Conservation (phyloP, 1,140 invertebrate genomes). For the Harlomillsia oculata region DNA sequence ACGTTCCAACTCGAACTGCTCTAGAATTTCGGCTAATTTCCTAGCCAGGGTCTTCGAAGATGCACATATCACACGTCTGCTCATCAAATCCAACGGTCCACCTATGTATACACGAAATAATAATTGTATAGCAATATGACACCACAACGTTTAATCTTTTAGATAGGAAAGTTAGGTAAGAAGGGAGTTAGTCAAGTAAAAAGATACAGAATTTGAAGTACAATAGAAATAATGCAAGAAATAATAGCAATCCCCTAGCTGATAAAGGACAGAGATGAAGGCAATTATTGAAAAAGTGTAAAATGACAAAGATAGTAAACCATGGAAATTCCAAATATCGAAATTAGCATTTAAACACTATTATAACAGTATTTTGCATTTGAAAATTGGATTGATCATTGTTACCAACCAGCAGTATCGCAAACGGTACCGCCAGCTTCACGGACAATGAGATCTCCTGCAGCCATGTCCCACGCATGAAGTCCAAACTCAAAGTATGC, state of each 20-base stretch:
- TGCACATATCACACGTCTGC: conserved; percentile 66
- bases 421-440: conserved; percentile 87
- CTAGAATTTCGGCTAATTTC: conserved; percentile 52
- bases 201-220: not conserved
- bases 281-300: too few species aligned
- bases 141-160: too few species aligned
- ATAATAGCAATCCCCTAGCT: conserved; percentile 20
- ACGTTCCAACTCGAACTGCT: conserved; percentile 45
- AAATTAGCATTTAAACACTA: too few species aligned
- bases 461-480: conserved; percentile 83
- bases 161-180: too few species aligned
- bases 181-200: too few species aligned
- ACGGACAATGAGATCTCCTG: conserved; percentile 69
- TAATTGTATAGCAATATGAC: not conserved
- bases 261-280: not conserved
- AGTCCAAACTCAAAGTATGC: conserved; percentile 83
- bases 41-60: conserved; percentile 60
- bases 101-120: too few species aligned
- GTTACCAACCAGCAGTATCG: conserved; percentile 70
- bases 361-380: too few species aligned
- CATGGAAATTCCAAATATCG: too few species aligned
- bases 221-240: too few species aligned
- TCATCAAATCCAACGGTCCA: conserved; percentile 67
- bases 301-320: too few species aligned
- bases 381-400: too few species aligned